Evolutionary conservation across 2,888 invertebrate genomes (phyloP), one percentile per base, ranked within the genome.

Genomic region (Oxyteleia sp.): DNA sequence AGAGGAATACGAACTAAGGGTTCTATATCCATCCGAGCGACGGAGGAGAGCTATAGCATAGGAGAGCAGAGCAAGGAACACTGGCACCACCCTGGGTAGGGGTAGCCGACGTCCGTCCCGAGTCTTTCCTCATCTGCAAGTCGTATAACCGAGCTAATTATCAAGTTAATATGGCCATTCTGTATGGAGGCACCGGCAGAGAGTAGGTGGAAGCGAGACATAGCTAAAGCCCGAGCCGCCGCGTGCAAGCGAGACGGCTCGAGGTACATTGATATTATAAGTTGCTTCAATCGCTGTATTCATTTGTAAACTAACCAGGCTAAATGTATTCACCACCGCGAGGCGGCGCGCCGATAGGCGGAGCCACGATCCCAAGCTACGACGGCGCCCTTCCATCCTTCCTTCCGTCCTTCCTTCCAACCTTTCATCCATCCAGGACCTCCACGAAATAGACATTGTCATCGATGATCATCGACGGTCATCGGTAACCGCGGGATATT

Each of bases 81-180:
- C 92, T 91, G 92, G 90, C 91, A 90, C 90, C 91, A 92, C 92
- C 93, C 92, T 88, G 91, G 92, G 93, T 93, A 93, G 93, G 91
- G 92, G 93, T 93, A 93, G 93, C 88, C 93, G 92, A 92, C 93
- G 93, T 93, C 93, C 93, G 92, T 93, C 93, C 92, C 91, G 92
- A 93, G 93, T 93, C 93, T 93, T 93, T 93, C 93, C 96, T 96
- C 96, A 96, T 96, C 96, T 96, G 96, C 96, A 96, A 96, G 96
- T 96, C 96, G 96, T 96, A 96, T 96, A 96, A 96, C 96, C 96
- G 95, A 96, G 96, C 96, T 96, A 96, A 96, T 96, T 96, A 96
- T 96, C 96, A 96, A 96, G 96, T 96, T 96, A 96, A 96, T 96
- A 96, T 96, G 96, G 96, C 95, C 95, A 96, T 96, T 95, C 95